Conservation (phyloP, 2,113 vertebrate species). For the Raja brachyura region DNA sequence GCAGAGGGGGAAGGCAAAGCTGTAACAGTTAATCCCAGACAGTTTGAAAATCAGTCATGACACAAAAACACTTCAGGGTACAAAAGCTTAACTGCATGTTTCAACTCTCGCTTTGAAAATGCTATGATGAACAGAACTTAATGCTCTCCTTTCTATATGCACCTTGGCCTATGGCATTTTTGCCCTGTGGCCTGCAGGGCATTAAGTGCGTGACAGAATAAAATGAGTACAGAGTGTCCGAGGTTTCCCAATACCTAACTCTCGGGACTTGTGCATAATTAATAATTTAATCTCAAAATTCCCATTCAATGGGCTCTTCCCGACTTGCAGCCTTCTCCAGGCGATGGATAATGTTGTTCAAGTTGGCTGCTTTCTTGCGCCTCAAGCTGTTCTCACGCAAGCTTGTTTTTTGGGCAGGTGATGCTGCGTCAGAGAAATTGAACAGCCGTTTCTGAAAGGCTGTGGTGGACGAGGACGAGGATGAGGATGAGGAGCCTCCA, state of each 20-base stretch:
- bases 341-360: constrained; percentile 97
- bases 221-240: constrained; percentile 68
- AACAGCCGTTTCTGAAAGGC: constrained; percentile 69
- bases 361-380: constrained; percentile 94
- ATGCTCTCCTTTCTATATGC: constrained; percentile 78
- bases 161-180: constrained; percentile 92
- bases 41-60: constrained; percentile 90
- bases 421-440: constrained; percentile 74
- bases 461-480: constrained; percentile 47
- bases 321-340: constrained; percentile 92
- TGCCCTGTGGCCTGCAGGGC: constrained; percentile 92
- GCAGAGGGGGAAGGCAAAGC: constrained; percentile 76
- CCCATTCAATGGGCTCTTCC: constrained; percentile 92
- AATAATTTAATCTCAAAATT: constrained; percentile 72
- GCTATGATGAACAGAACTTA: constrained; percentile 69
- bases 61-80: constrained; percentile 81
- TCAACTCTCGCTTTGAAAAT: constrained; percentile 72
- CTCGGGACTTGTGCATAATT: constrained; percentile 57
- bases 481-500: constrained; percentile 45
- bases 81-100: constrained; percentile 73
- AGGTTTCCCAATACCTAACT: constrained; percentile 59
- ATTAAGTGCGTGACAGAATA: constrained; percentile 85
- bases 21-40: constrained; percentile 93
- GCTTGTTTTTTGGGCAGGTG: constrained; percentile 65
- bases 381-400: constrained; percentile 90